These are phyloP conservation scores for Dolomedes plantarius DNA, from an alignment of 2,888 invertebrate genomes.

Conservation along the genomic window DNA sequence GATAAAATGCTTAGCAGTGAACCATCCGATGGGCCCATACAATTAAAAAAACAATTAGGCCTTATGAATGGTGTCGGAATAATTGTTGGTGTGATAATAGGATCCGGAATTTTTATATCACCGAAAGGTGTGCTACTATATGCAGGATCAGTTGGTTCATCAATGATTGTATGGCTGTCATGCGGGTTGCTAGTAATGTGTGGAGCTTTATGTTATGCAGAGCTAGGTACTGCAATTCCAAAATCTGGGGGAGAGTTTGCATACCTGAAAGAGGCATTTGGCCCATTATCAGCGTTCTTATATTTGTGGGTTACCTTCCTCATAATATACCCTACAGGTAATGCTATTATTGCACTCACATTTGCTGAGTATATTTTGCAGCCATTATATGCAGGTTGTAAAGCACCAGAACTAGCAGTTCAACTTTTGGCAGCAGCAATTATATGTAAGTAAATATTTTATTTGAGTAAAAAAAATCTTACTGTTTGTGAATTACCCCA, in stretches of 20 bases:
- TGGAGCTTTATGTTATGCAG: conserved; percentile 97
- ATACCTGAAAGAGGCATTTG: conserved; percentile 94
- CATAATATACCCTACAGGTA: conserved; percentile 88
- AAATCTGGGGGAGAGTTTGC: conserved; percentile 98
- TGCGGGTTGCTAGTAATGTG: conserved; percentile 92
- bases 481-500: no score
- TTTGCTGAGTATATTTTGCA: conserved; percentile 93
- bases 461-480: background rate
- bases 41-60: conserved; percentile 90
- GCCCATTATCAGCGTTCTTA: conserved; percentile 92
- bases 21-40: conserved; percentile 77
- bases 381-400: conserved; percentile 86
- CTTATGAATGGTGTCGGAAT: conserved; percentile 93
- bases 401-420: conserved; percentile 83
- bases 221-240: conserved; percentile 92
- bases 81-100: conserved; percentile 94
- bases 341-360: conserved; percentile 92
- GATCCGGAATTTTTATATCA: conserved; percentile 96
- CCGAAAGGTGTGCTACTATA: conserved; percentile 90
- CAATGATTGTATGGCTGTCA: conserved; percentile 91
- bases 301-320: conserved; percentile 96
- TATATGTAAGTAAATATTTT: conserved; percentile 75
- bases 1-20: background rate
- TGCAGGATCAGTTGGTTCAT: conserved; percentile 92
- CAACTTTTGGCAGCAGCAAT: conserved; percentile 87